Base-by-base conservation (phyloP, 1,140 invertebrate species). In the Apis mellifera region DNA sequence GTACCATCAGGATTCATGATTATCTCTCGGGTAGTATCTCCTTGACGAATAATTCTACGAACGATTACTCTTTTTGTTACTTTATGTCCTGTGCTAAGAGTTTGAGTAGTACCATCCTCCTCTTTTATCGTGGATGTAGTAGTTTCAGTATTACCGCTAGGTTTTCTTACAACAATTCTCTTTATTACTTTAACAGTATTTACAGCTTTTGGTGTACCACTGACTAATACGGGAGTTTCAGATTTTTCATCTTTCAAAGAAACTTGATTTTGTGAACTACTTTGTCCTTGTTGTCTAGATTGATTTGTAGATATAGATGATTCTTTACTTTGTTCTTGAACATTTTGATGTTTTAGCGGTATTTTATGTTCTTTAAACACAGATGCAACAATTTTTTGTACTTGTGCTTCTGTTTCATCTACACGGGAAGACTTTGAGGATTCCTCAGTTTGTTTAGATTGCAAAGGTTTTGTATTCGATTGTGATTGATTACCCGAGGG, bases 1-100 rank as follows among this genome's bases (percentile, higher is more conserved):
- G 93, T 93, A 4, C 94, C 94, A 81, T 94, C 94, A 0, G 93
- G 93, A 88, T 94, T 94, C 92, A 94, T 94, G 9, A 94, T 92
- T 0, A 94, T 90, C 52, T 94, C 94, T 7, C 93, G 84, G 0
- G 91, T 94, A 0, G 91, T 94, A 70, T 94, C 93, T 0, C 94
- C 94, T 17, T 94, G 92, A 0, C 94, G 91, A 50, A 94, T 94
- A 15, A 94, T 94, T 89, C 93, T 89, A 9, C 94, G 90, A 0
- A 94, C 93, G 13, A 94, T 94, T 0, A 94, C 92, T 79, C 94
- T 79, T 60, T 92, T 94, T 0, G 90, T 93, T 7, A 92, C 89
- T 64, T 94, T 94, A 0, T 90, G 82, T 4, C 89, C 90, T 3
- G 79, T 75, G 32, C 84, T 60, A 0, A 73, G 50, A 4, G 60